Percentiles rank a stretch among this genome's conserved stretches.
phyloP scores from a whole-genome alignment of 2,888 invertebrate species.

The Orthosia incerta region DNA sequence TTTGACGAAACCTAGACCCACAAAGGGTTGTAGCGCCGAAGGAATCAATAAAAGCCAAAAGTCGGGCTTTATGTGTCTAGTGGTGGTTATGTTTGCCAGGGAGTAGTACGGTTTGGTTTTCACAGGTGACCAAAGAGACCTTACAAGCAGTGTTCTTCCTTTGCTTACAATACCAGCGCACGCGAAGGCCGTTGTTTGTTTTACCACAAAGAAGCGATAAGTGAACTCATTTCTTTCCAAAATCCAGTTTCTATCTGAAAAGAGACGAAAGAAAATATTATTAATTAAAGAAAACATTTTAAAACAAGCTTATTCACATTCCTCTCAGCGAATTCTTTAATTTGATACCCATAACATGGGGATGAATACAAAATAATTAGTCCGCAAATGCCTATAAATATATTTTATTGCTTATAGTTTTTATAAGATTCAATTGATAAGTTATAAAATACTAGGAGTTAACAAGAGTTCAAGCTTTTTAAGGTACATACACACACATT shows the following conservation, averaged over 20 bases:
- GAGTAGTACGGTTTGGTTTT: background rate
- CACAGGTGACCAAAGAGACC: slow-evolving; percentile 27
- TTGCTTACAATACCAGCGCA: slow-evolving; percentile 50
- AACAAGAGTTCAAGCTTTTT: background rate
- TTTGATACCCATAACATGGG: no score
- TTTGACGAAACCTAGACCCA: no score
- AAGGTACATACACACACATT: no score
- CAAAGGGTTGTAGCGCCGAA: no score
- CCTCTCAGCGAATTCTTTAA: no score
- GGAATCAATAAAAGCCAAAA: background rate
- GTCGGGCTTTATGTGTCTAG: background rate
- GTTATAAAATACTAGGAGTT: background rate
- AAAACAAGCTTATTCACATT: no score
- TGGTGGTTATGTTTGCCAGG: slow-evolving; percentile 41
- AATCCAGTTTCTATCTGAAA: slow-evolving; percentile 40
- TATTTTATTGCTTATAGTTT: background rate
- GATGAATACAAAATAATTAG: no score
- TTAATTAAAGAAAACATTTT: no score
- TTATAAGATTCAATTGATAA: background rate
- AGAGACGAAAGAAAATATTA: background rate
- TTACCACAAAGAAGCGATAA: slow-evolving; percentile 53
- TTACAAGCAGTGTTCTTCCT: slow-evolving; percentile 21
- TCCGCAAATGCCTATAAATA: no score
- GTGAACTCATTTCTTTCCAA: slow-evolving; percentile 23
- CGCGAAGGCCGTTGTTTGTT: slow-evolving; percentile 2